Base-by-base conservation (phyloP, 2,113 vertebrate species). In the Melanerpes formicivorus region DNA sequence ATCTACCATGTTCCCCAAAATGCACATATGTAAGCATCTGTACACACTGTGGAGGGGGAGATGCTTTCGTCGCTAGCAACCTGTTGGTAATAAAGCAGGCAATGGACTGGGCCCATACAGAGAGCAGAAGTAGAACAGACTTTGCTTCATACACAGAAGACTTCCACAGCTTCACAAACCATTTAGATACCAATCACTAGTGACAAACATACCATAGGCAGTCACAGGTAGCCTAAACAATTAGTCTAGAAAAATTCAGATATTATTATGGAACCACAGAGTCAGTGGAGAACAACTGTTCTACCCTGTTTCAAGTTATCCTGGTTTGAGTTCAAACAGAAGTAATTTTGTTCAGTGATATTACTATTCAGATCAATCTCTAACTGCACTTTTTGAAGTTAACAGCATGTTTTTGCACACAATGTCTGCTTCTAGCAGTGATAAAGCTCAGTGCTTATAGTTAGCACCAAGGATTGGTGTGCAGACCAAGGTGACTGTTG, bases 91-190 rank as follows among this genome's bases (percentile, higher is more conserved):
- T 1, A 60, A 3, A 64, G 32, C 44, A 72, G 18, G 6, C 22
- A 78, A 52, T 2, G 7, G 6, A 32, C 75, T 56, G 3, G 17
- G 10, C 22, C 27, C 34, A 0, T 15, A 65, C 0, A 5, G 9
- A 67, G 1, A 40, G 9, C 7, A 69, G 26, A 44, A 74, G 50
- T 0, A 67, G 23, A 75, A 84, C 5, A 87, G 30, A 52, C 40
- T 44, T 58, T 0, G 73, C 9, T 55, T 74, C 19, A 10, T 0
- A 2, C 54, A 10, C 5, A 78, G 29, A 74, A 81, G 74, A n/a
- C 34, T 75, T 30, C 18, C 34, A 67, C 1, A 60, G 6, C 17
- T 77, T 70, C 74, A 84, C 27, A 70, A 65, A 66, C 4, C 10
- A 32, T 62, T 84, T 18, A 74, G 5, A 11, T 50, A 23, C 9